Evolutionary conservation across 1,140 invertebrate species (phyloP).

Genomic region (Bombus fervidus): DNA sequence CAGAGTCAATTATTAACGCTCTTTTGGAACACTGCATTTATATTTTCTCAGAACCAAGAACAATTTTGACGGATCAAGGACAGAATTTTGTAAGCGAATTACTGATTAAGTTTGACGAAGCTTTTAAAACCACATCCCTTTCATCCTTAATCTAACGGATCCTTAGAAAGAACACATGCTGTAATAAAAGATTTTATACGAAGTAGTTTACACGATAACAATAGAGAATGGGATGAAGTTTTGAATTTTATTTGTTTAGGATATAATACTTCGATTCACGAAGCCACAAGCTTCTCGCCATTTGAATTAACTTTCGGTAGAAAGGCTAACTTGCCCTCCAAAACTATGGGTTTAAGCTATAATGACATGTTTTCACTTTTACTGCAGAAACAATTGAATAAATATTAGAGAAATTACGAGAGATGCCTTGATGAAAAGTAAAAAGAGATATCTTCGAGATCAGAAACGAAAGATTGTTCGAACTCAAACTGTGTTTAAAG

Average conservation of each 20-base stretch:
- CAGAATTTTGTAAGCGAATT: background rate
- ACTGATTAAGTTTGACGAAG: rapidly evolving
- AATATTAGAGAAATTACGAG: background rate
- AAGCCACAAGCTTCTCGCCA: background rate
- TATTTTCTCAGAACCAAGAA: too few relatives aligned
- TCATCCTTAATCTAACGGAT: background rate
- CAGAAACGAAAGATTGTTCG: background rate
- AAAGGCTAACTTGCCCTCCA: background rate
- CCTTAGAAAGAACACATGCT: background rate
- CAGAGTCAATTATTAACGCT: too few relatives aligned
- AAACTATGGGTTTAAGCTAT: background rate
- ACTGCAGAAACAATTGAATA: background rate
- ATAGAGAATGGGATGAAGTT: background rate
- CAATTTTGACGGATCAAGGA: background rate
- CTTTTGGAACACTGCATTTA: too few relatives aligned
- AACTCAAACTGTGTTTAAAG: background rate
- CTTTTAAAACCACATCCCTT: background rate
- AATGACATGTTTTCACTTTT: background rate
- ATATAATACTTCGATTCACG: background rate
- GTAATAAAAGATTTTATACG: background rate
- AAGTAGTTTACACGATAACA: background rate
- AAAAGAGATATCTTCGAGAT: background rate
- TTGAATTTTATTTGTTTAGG: background rate
- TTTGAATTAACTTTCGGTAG: background rate
- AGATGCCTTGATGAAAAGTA: background rate